These are phyloP conservation scores for Dendrolimus pini DNA, from an alignment of 2,888 invertebrate genomes.

Conservation along the genomic window DNA sequence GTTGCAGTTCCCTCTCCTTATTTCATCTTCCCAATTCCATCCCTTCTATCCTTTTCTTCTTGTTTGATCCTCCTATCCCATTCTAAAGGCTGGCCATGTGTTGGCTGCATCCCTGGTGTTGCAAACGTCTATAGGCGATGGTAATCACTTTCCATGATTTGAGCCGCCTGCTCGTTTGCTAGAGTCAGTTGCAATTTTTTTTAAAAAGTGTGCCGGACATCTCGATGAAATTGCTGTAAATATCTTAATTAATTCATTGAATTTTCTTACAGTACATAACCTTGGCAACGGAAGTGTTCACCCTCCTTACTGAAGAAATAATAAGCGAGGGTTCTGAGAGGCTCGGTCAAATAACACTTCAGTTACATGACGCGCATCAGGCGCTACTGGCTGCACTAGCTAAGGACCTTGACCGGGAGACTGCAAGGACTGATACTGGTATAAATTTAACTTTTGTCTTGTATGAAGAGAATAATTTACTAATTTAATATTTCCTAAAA, in stretches of 20 bases:
- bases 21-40: not conserved
- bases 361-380: conserved; percentile 92
- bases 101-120: no score
- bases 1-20: no score
- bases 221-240: not conserved
- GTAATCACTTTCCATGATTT: no score
- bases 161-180: no score
- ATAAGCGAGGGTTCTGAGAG: conserved; percentile 83
- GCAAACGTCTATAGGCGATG: no score
- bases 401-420: conserved; percentile 93
- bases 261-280: conserved; percentile 82
- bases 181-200: not conserved
- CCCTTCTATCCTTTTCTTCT: no score
- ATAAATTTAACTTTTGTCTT: conserved; percentile 1
- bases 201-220: no score
- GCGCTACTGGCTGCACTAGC: conserved; percentile 91
- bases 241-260: not conserved
- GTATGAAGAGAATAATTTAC: not conserved
- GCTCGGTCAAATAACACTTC: conserved; percentile 71
- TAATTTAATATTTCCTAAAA: no score
- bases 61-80: no score
- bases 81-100: no score
- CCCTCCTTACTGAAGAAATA: conserved; percentile 89
- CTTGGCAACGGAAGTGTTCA: conserved; percentile 90
- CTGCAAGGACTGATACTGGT: conserved; percentile 86